A percentile compares a stretch with the other conserved stretches of the same genome.
phyloP scores from a whole-genome alignment of 2,888 invertebrate species.

The Helleia helle region DNA sequence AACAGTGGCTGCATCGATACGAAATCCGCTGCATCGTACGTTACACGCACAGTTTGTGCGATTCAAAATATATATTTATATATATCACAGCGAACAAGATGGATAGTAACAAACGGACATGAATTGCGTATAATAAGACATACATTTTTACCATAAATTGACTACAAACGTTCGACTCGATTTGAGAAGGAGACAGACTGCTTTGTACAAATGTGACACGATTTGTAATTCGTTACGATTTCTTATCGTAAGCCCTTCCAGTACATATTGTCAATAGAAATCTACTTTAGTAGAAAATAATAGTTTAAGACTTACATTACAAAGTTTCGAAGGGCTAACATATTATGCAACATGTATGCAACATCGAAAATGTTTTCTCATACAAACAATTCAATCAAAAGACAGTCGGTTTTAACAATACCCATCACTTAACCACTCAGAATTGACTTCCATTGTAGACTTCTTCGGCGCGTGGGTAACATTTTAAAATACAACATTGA shows the following conservation, averaged over 20 bases:
- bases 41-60: constrained; percentile 12
- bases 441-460: too few species aligned
- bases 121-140: background rate
- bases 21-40: constrained; percentile 6
- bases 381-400: too few species aligned
- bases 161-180: background rate
- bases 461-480: too few species aligned
- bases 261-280: background rate
- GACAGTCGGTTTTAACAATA: too few species aligned
- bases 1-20: background rate
- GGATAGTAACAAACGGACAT: background rate
- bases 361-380: too few species aligned
- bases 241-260: background rate
- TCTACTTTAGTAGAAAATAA: background rate
- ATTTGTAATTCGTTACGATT: background rate
- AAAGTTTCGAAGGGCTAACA: too few species aligned
- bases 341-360: too few species aligned
- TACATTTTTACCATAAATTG: background rate
- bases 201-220: background rate
- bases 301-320: too few species aligned
- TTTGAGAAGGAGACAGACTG: background rate
- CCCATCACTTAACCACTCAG: too few species aligned
- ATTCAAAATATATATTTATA: background rate
- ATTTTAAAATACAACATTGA: too few species aligned
- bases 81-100: background rate